Percentiles rank a stretch among this genome's conserved stretches.
Evolutionary conservation across 2,113 vertebrate genomes (phyloP).

Genomic region (Pimephales promelas): DNA sequence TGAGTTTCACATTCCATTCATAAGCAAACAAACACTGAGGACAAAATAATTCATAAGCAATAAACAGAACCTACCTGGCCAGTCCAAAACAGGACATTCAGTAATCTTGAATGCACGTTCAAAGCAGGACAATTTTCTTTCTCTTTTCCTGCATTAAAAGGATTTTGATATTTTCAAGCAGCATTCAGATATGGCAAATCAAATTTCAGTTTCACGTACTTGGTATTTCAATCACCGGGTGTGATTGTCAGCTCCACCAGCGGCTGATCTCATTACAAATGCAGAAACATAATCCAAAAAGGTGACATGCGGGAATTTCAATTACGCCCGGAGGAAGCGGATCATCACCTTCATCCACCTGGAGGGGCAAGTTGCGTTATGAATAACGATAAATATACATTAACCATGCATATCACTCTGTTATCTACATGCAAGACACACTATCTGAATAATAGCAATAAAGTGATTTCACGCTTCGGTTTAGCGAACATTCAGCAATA

Average conservation of each 20-base stretch:
- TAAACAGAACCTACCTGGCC: background rate
- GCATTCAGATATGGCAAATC: conserved; percentile 12
- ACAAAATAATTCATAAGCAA: background rate
- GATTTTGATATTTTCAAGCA: conserved; percentile 3
- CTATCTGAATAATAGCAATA: conserved; percentile 24
- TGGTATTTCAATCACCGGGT: background rate
- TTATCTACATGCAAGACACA: background rate
- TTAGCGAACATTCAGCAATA: conserved; percentile 87
- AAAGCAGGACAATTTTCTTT: background rate
- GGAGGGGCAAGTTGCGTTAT: conserved; percentile 9
- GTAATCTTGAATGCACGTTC: background rate
- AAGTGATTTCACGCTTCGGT: conserved; percentile 52
- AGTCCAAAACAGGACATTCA: background rate
- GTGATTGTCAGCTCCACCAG: background rate
- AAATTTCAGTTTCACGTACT: conserved; percentile 4
- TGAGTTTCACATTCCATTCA: too few species aligned
- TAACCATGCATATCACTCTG: conserved; percentile 10
- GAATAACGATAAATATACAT: conserved; percentile 40
- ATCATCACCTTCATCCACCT: conserved; percentile 34
- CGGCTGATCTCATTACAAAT: conserved; percentile 27
- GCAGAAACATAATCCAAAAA: background rate
- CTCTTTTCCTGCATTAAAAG: background rate
- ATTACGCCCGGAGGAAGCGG: conserved; percentile 21
- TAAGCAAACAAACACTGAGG: background rate
- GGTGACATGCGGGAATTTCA: conserved; percentile 38